Percentiles rank a stretch among this genome's conserved stretches.
Conservation (phyloP, 2,888 invertebrate genomes). For the Synanthedon vespiformis region DNA sequence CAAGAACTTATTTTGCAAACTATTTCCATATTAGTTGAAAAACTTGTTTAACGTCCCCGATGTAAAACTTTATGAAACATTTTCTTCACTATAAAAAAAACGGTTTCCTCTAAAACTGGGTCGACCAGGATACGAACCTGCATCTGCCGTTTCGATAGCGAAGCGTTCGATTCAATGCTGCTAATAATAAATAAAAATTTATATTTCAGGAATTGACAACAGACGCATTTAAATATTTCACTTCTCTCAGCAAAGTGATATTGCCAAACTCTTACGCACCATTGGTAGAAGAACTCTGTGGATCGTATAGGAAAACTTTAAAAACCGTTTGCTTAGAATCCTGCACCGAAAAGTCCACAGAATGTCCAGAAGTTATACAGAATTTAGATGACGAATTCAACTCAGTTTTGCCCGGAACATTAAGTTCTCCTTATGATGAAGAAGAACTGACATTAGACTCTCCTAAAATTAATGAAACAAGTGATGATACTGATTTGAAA, state of each 20-base stretch:
- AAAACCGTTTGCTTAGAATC: slow-evolving; percentile 40
- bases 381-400: slow-evolving; percentile 30
- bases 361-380: slow-evolving; percentile 35
- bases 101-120: no score
- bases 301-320: slow-evolving; percentile 30
- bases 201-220: slow-evolving; percentile 41
- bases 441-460: background rate
- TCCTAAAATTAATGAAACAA: background rate
- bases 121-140: no score
- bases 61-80: no score
- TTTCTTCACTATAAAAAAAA: no score
- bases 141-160: no score
- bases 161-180: no score
- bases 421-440: slow-evolving; percentile 7
- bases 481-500: background rate
- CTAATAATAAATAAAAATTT: slow-evolving; percentile 1
- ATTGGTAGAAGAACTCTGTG: slow-evolving; percentile 40
- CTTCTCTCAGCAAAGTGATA: slow-evolving; percentile 36
- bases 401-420: slow-evolving; percentile 42
- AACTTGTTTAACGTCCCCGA: no score
- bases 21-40: no score
- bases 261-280: slow-evolving; percentile 32
- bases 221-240: slow-evolving; percentile 41
- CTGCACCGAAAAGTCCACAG: slow-evolving; percentile 26
- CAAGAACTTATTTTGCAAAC: no score